These are phyloP conservation scores for Pinna nobilis DNA, from an alignment of 1,140 invertebrate genomes.

Conservation along the genomic window DNA sequence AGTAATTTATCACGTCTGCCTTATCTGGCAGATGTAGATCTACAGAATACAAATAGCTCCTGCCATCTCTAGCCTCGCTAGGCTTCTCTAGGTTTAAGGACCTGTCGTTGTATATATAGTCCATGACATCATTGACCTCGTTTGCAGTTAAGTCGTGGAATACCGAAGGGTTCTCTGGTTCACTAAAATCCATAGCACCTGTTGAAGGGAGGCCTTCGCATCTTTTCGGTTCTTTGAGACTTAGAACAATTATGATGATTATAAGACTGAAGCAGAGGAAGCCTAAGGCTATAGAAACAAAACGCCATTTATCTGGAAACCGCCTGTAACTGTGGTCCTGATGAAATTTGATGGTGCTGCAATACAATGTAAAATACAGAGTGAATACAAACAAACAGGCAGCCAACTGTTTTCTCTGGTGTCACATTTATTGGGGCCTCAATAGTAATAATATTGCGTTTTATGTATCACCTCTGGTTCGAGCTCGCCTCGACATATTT, in stretches of 20 bases:
- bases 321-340: too few relatives aligned
- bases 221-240: neutral
- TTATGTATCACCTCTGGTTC: too few relatives aligned
- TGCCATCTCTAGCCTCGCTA: neutral
- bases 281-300: neutral
- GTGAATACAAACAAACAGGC: too few relatives aligned
- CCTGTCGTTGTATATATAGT: neutral
- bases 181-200: neutral
- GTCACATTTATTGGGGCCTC: too few relatives aligned
- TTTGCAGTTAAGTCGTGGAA: conserved; percentile 5
- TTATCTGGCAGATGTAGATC: conserved; percentile 10
- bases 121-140: neutral
- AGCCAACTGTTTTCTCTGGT: too few relatives aligned
- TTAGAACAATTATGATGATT: neutral
- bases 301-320: too few relatives aligned
- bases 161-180: neutral
- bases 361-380: too few relatives aligned
- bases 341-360: too few relatives aligned
- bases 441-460: too few relatives aligned
- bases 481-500: too few relatives aligned
- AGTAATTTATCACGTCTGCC: neutral
- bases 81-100: neutral
- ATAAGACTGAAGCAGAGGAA: neutral
- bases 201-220: neutral
- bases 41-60: conserved; percentile 3